Percentiles rank a stretch among this genome's conserved stretches.
Conservation (phyloP, 2,797 vertebrate species). For the Enteromius anoplus region DNA sequence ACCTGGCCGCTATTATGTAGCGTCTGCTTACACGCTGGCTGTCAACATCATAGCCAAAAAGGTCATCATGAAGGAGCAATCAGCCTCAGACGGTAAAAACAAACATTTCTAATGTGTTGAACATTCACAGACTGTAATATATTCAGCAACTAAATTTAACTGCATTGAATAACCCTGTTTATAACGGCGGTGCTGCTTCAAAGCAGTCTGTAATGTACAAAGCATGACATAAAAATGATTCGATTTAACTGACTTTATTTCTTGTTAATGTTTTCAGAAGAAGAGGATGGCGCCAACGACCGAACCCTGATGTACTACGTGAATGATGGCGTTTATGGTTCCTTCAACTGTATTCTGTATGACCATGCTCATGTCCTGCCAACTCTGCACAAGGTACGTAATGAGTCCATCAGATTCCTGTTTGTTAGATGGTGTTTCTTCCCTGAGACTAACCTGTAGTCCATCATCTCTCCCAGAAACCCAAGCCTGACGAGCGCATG, state of each 20-base stretch:
- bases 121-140: not conserved
- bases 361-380: constrained; percentile 93
- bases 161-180: not conserved
- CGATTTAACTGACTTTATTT: not conserved
- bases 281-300: constrained; percentile 84
- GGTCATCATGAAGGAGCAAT: constrained; percentile 87
- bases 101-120: not conserved
- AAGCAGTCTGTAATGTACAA: not conserved
- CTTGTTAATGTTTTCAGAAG: constrained; percentile 74
- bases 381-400: constrained; percentile 86
- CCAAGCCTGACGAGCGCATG: constrained; percentile 89
- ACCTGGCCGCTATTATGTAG: constrained; percentile 94
- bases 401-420: not conserved
- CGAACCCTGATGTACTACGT: constrained; percentile 97
- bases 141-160: not conserved
- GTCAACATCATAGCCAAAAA: constrained; percentile 98
- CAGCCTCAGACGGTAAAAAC: constrained; percentile 79
- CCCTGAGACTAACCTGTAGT: not conserved
- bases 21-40: constrained; percentile 92
- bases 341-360: constrained; percentile 95
- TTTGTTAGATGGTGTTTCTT: not conserved
- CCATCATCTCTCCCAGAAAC: constrained; percentile 75
- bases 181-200: not conserved
- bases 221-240: not conserved
- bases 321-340: constrained; percentile 96